Conservation (phyloP, 2,113 vertebrate species). For the Nestor notabilis region DNA sequence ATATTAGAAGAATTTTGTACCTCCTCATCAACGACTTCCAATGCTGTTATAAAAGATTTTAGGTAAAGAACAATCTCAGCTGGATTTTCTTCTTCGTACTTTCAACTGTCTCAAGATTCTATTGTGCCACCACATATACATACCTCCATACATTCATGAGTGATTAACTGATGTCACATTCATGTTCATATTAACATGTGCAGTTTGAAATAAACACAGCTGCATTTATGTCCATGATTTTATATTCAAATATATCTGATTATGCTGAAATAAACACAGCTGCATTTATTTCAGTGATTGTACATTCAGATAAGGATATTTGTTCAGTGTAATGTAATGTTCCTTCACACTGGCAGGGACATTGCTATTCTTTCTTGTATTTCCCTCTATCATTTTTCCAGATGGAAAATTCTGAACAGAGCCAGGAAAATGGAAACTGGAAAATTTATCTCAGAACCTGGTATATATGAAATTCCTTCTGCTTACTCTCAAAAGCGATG, state of each 20-base stretch:
- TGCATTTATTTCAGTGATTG: constrained; percentile 69
- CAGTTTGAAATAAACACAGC: constrained; percentile 59
- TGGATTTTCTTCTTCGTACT: neutral
- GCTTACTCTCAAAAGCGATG: neutral
- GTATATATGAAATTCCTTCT: neutral
- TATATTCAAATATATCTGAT: constrained; percentile 70
- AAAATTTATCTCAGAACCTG: constrained; percentile 1
- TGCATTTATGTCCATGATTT: constrained; percentile 64
- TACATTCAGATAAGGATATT: constrained; percentile 66
- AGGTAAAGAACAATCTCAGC: neutral
- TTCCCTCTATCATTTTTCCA: constrained; percentile 56
- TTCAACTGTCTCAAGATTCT: neutral
- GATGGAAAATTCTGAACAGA: constrained; percentile 52
- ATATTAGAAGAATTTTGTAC: neutral
- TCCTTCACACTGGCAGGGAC: constrained; percentile 57
- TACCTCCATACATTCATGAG: neutral
- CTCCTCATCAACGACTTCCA: neutral
- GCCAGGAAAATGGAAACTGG: constrained; percentile 21
- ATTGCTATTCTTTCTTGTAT: constrained; percentile 56
- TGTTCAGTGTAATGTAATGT: constrained; percentile 54
- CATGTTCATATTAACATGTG: constrained; percentile 63
- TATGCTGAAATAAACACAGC: constrained; percentile 69
- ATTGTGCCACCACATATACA: neutral
- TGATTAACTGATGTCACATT: constrained; percentile 19
- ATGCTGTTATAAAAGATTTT: neutral